Evolutionary conservation across 2,113 vertebrate genomes (phyloP), one percentile per base, ranked within the genome.

Genomic region (Capreolus pygargus): DNA sequence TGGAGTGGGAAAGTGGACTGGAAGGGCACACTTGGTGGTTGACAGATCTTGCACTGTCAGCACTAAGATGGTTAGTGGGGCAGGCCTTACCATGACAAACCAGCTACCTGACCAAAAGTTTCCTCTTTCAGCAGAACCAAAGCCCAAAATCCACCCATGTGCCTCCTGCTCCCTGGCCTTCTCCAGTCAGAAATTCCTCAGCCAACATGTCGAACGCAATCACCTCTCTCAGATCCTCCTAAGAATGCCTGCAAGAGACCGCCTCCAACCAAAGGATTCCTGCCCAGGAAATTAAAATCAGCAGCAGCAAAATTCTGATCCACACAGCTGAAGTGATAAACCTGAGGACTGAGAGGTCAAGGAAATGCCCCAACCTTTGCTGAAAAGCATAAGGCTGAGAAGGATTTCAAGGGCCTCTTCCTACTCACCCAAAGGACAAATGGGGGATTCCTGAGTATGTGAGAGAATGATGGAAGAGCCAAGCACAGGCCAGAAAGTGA

Each of bases 161-260:
- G 64, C 92, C 89, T 92, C 55, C 6, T 98, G 97, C 74, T 58
- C 91, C 13, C 54, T 96, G 94, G 96, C 91, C 50, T 97, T 98
- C 93, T 96, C 94, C 84, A 95, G 52, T 88, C 95, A 90, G 86
- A 60, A 96, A 50, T 98, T 97, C 88, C 96, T 98, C 86, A 81
- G 19, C 45, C 97, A 39, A 11, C 97, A 98, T 6, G 6, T 97
- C n/a, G 1, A 55, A 50, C 1, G 1, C 85, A 91, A 28, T 36
- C 98, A 98, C 50, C 81, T 82, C 6, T 50, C 81, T 76, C 79
- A 92, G 47, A 52, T n/a, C 70, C 85, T 79, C 43, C 57, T 64
- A n/a, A 50, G 27, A 67, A 57, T 61, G 86, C 25, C 89, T 28
- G 36, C 28, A 28, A 36, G 25, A 92, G 86, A 64, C 50, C 13